Conservation (phyloP, 2,797 vertebrate species). For the Apogon talboti region DNA sequence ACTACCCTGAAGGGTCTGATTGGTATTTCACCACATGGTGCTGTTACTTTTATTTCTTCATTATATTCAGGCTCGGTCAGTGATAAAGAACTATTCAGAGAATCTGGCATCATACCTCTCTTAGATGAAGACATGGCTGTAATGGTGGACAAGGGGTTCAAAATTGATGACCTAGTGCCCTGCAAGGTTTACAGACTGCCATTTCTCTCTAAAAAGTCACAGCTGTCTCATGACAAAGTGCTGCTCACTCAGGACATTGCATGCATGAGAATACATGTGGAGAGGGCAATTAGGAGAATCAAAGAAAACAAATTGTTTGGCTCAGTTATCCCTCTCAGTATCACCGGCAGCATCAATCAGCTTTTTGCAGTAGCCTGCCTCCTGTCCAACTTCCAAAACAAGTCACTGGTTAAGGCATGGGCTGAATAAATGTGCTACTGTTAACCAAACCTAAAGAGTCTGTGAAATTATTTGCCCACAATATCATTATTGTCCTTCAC, state of each 20-base stretch:
- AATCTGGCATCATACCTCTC: slow-evolving; percentile 16
- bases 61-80: slow-evolving; percentile 20
- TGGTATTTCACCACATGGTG: slow-evolving; percentile 17
- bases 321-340: slow-evolving; percentile 16
- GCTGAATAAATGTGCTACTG: neutral
- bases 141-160: slow-evolving; percentile 13
- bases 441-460: too few relatives aligned
- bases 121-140: slow-evolving; percentile 5
- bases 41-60: slow-evolving; percentile 21
- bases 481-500: too few relatives aligned
- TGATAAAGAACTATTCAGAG: slow-evolving; percentile 20
- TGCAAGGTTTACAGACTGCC: slow-evolving; percentile 21
- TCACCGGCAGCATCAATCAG: slow-evolving; percentile 31
- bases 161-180: slow-evolving; percentile 7
- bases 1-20: slow-evolving; percentile 17
- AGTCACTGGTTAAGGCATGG: slow-evolving; percentile 6
- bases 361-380: slow-evolving; percentile 23
- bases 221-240: neutral
- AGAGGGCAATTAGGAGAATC: slow-evolving; percentile 9
- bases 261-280: slow-evolving; percentile 10
- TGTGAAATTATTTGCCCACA: too few relatives aligned
- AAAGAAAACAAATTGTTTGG: slow-evolving; percentile 32
- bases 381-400: neutral
- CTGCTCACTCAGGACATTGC: slow-evolving; percentile 4
- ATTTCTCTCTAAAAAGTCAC: slow-evolving; percentile 3